These are phyloP conservation scores for Melanotus villosus DNA, from an alignment of 2,888 invertebrate genomes.

Conservation along the genomic window DNA sequence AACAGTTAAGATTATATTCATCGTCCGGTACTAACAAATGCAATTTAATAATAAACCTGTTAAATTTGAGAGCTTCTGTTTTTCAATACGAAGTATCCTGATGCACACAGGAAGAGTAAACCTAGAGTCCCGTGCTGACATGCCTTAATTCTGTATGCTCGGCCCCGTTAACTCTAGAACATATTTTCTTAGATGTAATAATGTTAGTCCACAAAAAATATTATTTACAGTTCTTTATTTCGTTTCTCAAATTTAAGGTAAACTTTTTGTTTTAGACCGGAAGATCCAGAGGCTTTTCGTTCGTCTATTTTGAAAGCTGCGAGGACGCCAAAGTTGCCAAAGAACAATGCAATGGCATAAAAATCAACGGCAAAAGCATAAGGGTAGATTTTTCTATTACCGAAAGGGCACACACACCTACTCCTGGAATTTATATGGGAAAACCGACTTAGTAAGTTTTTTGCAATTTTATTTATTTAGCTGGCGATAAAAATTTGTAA, in stretches of 20 bases:
- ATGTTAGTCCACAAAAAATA: no score
- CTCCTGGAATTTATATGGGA: conserved; percentile 98
- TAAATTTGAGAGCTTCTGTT: conserved; percentile 58
- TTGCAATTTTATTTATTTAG: neutral
- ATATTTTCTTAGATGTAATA: no score
- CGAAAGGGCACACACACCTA: conserved; percentile 95
- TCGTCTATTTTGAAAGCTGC: conserved; percentile 91
- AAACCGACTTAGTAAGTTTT: conserved; percentile 84
- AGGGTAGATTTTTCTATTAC: conserved; percentile 97
- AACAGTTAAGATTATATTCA: no score
- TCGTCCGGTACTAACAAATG: no score
- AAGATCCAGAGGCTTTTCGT: conserved; percentile 95
- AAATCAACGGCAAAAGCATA: conserved; percentile 93
- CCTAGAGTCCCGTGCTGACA: conserved; percentile 60
- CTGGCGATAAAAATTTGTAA: no score
- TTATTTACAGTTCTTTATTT: neutral
- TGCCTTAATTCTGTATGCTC: conserved; percentile 51
- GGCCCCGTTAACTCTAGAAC: conserved; percentile 60
- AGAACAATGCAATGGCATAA: conserved; percentile 94
- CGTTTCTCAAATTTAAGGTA: neutral
- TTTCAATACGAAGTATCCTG: conserved; percentile 56
- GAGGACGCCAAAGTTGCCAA: conserved; percentile 95
- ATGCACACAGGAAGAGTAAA: conserved; percentile 60
- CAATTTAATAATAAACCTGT: no score
- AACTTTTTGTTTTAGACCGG: conserved; percentile 77